These are phyloP conservation scores for Haliaeetus leucogaster DNA, from an alignment of 2,113 vertebrate species.

Conservation along the genomic window DNA sequence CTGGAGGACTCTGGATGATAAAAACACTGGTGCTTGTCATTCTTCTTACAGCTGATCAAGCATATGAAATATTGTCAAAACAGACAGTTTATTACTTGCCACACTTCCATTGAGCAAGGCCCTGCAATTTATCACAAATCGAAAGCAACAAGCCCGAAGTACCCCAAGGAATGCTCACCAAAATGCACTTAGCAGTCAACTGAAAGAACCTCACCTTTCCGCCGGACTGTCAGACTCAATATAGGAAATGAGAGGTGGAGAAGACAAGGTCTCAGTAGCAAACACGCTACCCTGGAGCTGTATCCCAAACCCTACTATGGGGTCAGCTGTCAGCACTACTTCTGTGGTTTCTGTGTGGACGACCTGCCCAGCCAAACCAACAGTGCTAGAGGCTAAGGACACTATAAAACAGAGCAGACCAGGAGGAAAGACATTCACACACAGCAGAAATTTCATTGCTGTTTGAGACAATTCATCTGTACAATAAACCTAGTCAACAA, in stretches of 20 bases:
- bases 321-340: conserved; percentile 89
- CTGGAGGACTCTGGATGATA: conserved; percentile 19
- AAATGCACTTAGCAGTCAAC: background rate
- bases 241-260: conserved; percentile 96
- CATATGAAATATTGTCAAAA: conserved; percentile 45
- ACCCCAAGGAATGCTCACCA: background rate
- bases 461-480: background rate
- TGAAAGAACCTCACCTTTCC: conserved; percentile 83
- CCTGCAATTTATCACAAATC: conserved; percentile 37
- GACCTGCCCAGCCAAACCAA: conserved; percentile 94
- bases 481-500: background rate
- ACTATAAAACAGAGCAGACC: conserved; percentile 75
- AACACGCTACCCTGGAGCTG: conserved; percentile 98
- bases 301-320: conserved; percentile 92
- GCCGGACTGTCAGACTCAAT: conserved; percentile 96
- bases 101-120: background rate
- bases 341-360: conserved; percentile 98
- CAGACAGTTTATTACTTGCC: conserved; percentile 25
- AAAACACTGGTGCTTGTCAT: conserved; percentile 19
- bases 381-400: conserved; percentile 94
- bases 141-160: background rate
- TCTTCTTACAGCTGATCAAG: conserved; percentile 54
- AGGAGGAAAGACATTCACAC: conserved; percentile 33
- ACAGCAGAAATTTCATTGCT: background rate
- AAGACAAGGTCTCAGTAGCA: conserved; percentile 93